Percentiles rank a stretch among this genome's conserved stretches.
These are phyloP conservation scores for Dipus sagitta DNA, from an alignment of 2,797 vertebrate genomes.

Conservation along the genomic window DNA sequence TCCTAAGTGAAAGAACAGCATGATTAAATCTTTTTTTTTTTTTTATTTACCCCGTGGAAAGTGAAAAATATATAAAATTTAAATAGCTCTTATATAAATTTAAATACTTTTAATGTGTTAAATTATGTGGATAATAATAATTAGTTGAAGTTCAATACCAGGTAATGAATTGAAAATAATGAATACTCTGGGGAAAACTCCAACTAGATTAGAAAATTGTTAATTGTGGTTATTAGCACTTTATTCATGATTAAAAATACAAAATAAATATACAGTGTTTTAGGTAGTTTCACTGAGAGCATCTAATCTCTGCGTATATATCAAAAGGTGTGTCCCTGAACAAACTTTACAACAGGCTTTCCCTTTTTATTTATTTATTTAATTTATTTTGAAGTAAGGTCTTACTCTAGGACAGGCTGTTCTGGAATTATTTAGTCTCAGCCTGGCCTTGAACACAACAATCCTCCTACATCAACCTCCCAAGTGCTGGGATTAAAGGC, in stretches of 20 bases:
- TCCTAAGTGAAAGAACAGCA: slow-evolving; percentile 34
- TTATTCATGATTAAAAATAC: neutral
- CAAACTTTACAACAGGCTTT: neutral
- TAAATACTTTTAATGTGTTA: slow-evolving; percentile 34
- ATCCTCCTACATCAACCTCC: too few relatives aligned
- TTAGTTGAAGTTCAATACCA: neutral
- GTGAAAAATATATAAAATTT: neutral
- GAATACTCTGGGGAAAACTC: neutral
- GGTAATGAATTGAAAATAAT: neutral
- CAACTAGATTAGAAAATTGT: neutral
- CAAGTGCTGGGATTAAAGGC: too few relatives aligned
- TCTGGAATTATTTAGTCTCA: too few relatives aligned
- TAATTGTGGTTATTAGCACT: neutral
- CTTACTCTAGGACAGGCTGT: too few relatives aligned
- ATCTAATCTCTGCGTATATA: neutral
- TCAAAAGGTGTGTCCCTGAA: neutral
- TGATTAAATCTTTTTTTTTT: slow-evolving; percentile 22
- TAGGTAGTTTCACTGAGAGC: neutral
- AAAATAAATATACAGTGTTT: neutral
- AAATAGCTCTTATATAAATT: slow-evolving; percentile 13
- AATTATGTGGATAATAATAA: slow-evolving; percentile 9
- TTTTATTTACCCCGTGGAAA: neutral
- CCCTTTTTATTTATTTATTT: neutral
- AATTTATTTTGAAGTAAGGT: too few relatives aligned
- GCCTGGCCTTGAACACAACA: too few relatives aligned